Percentiles rank a stretch among this genome's conserved stretches.
phyloP scores from a whole-genome alignment of 2,113 vertebrate species.

The Atherinomorus stipes region DNA sequence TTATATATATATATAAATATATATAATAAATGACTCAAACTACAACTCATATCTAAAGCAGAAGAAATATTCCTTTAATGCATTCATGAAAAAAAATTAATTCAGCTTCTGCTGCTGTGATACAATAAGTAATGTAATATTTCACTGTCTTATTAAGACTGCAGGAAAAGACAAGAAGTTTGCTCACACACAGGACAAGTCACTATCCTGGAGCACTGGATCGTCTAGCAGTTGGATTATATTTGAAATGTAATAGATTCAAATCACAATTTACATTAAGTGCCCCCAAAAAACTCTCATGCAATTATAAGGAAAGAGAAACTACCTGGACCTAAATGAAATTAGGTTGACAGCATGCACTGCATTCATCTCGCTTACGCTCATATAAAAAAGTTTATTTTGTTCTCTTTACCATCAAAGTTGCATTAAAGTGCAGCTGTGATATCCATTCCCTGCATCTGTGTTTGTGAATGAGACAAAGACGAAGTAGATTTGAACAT shows the following conservation, averaged over 20 bases:
- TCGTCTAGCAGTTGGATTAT: background rate
- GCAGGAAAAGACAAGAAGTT: background rate
- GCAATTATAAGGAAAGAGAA: background rate
- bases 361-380: background rate
- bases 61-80: background rate
- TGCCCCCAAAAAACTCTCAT: background rate
- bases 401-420: background rate
- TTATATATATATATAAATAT: no score
- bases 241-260: conserved; percentile 2
- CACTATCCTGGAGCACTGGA: background rate
- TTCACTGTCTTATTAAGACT: background rate
- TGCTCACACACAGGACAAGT: background rate
- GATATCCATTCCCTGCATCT: background rate
- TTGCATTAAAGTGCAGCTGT: conserved; percentile 2
- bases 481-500: conserved; percentile 54
- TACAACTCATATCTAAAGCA: background rate
- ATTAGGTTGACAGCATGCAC: background rate
- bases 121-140: background rate
- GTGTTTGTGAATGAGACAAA: conserved; percentile 45
- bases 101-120: background rate
- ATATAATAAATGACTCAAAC: background rate
- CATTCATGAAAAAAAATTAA: rapidly evolving
- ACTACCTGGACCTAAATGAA: background rate
- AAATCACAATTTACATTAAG: background rate
- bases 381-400: background rate